Evolutionary conservation across 2,888 invertebrate genomes (phyloP).

Genomic region (Lithosia quadra): DNA sequence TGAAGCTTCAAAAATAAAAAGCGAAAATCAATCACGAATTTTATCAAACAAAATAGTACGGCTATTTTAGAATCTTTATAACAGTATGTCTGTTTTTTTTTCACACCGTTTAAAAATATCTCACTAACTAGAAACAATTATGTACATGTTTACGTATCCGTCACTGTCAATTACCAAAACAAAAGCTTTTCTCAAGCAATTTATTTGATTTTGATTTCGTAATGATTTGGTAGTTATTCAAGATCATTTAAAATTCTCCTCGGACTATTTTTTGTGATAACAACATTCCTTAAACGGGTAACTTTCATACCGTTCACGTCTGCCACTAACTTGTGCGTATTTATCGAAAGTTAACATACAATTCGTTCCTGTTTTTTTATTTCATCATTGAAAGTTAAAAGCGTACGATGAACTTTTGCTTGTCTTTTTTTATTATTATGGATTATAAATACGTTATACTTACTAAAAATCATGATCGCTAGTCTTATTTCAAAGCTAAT

Average conservation of each 20-base stretch:
- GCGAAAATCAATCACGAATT: neutral
- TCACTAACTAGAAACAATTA: conserved; percentile 21
- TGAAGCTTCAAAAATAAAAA: neutral
- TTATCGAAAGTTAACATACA: conserved; percentile 41
- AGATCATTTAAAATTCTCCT: conserved; percentile 43
- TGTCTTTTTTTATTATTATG: neutral
- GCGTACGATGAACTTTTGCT: conserved; percentile 15
- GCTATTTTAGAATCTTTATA: neutral
- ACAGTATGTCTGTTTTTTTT: neutral
- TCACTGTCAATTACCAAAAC: conserved; percentile 32
- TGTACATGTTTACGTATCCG: conserved; percentile 15
- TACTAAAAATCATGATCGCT: neutral
- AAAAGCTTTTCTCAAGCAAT: conserved; percentile 16
- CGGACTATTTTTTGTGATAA: conserved; percentile 48
- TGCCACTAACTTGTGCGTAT: conserved; percentile 24
- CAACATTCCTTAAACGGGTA: conserved; percentile 61
- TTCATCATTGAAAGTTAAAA: conserved; percentile 22
- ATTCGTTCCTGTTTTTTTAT: conserved; percentile 16
- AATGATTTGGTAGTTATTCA: conserved; percentile 31
- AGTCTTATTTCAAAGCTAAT: neutral
- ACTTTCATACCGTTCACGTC: conserved; percentile 55
- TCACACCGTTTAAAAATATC: conserved; percentile 15
- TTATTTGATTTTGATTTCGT: conserved; percentile 24
- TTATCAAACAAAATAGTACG: neutral
- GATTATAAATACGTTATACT: too few relatives aligned